Conservation (phyloP, 2,113 vertebrate genomes). For the Elgaria multicarinata region DNA sequence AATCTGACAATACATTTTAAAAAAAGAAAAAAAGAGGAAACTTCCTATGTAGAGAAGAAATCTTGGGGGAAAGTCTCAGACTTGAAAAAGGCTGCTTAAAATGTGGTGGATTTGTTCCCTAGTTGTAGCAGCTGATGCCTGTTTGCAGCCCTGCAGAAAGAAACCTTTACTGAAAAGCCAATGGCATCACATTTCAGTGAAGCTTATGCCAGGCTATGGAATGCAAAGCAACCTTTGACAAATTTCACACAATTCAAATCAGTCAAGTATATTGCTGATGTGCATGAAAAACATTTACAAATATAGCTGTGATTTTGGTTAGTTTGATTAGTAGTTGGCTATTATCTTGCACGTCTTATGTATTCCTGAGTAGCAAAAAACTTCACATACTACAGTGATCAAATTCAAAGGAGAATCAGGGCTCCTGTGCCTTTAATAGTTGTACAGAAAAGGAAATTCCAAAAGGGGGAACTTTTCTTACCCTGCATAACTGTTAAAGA, state of each 20-base stretch:
- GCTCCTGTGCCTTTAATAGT: background rate
- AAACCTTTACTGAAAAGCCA: slow-evolving; percentile 86
- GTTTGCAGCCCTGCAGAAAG: slow-evolving; percentile 89
- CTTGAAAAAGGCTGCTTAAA: slow-evolving; percentile 80
- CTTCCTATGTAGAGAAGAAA: slow-evolving; percentile 81
- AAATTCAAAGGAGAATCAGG: background rate
- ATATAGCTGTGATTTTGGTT: slow-evolving; percentile 31
- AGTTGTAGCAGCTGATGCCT: slow-evolving; percentile 85
- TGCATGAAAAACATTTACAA: slow-evolving; percentile 45
- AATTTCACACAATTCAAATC: slow-evolving; percentile 74
- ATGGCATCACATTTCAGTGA: slow-evolving; percentile 90
- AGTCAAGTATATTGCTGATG: slow-evolving; percentile 46
- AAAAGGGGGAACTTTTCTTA: background rate
- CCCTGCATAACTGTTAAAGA: too few relatives aligned
- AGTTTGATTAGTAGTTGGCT: background rate
- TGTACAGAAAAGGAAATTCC: background rate
- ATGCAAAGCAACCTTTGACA: slow-evolving; percentile 81
- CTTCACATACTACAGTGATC: slow-evolving; percentile 8
- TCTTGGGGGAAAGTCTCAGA: slow-evolving; percentile 80
- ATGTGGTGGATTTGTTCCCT: slow-evolving; percentile 80
- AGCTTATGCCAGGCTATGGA: slow-evolving; percentile 85
- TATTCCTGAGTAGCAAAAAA: slow-evolving; percentile 26
- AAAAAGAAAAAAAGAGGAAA: slow-evolving; percentile 60
- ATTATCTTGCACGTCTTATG: slow-evolving; percentile 31
- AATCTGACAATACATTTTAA: slow-evolving; percentile 76